Conservation (phyloP, 2,797 vertebrate species). For the Thripadectes ignobilis region DNA sequence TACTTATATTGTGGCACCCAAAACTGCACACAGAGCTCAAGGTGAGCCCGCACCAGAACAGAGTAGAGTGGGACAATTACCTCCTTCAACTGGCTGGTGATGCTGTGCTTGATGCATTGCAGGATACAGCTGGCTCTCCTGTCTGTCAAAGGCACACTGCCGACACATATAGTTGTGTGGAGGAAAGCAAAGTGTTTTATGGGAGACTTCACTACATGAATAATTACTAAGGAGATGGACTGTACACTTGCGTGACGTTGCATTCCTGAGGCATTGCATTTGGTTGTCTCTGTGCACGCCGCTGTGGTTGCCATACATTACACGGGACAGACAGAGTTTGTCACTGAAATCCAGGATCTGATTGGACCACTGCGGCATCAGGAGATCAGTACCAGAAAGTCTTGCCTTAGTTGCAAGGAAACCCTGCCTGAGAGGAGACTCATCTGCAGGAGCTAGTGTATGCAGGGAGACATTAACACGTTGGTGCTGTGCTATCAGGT, state of each 20-base stretch:
- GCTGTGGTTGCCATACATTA: neutral
- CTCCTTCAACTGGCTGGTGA: fast-evolving
- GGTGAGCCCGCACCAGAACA: fast-evolving
- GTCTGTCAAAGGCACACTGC: neutral
- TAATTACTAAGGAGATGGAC: neutral
- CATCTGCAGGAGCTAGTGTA: neutral
- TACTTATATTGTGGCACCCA: fast-evolving
- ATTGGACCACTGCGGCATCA: neutral
- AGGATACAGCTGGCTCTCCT: neutral
- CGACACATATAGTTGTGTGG: fast-evolving
- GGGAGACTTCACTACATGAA: neutral
- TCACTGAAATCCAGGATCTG: neutral
- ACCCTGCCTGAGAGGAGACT: neutral
- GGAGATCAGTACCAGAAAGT: neutral
- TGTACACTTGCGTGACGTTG: neutral
- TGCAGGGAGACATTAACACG: neutral
- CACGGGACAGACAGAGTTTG: neutral
- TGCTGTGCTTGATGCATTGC: neutral
- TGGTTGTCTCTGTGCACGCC: neutral
- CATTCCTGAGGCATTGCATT: neutral
- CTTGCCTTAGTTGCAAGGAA: neutral
- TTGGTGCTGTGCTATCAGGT: neutral
- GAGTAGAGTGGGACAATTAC: neutral
- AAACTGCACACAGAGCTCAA: fast-evolving
- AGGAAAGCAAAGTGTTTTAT: neutral